Conservation (phyloP, 35 echinoderm and acorn worm species). For the Lytechinus pictus region DNA sequence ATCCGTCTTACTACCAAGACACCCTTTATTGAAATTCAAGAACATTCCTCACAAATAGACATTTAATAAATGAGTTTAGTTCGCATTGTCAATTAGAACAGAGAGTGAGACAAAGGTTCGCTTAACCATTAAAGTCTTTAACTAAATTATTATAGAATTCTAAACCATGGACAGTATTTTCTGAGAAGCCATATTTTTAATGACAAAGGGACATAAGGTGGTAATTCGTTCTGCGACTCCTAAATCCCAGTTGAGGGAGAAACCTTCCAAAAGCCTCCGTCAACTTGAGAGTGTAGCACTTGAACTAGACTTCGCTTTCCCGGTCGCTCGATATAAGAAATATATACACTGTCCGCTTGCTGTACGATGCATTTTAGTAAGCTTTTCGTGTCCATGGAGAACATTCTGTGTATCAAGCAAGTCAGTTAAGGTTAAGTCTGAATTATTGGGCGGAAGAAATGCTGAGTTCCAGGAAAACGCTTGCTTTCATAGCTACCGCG, state of each 20-base stretch:
- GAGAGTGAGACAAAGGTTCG: background rate
- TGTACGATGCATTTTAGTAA: background rate
- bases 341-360: conserved; percentile 6
- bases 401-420: background rate
- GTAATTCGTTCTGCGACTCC: background rate
- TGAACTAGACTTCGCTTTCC: background rate
- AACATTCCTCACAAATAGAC: too few species aligned
- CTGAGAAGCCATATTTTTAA: background rate
- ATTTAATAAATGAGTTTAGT: too few species aligned
- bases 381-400: background rate
- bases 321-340: background rate
- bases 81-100: too few species aligned
- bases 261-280: background rate
- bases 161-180: background rate
- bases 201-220: background rate
- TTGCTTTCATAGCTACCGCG: conserved; percentile 1
- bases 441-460: conserved; percentile 18
- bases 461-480: background rate
- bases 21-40: too few species aligned
- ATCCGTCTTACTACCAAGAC: too few species aligned
- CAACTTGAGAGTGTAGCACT: background rate
- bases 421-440: background rate
- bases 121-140: background rate
- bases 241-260: background rate
- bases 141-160: background rate